Evolutionary conservation across 2,888 invertebrate genomes (phyloP).

Genomic region (Sphaeridia pumilis): DNA sequence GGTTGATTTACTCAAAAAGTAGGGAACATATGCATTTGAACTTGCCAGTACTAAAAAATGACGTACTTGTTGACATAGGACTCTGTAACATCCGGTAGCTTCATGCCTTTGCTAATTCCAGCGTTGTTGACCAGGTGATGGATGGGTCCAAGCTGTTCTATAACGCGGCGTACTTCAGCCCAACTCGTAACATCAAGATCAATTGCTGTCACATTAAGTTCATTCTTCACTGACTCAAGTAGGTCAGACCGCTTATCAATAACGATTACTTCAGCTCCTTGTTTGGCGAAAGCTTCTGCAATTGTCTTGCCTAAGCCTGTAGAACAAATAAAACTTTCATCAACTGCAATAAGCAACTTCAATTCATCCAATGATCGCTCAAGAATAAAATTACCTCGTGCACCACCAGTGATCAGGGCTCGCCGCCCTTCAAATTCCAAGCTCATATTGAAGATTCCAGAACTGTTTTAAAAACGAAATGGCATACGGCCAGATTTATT

Average conservation of each 20-base stretch:
- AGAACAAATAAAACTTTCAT: neutral
- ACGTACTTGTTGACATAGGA: neutral
- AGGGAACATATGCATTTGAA: neutral
- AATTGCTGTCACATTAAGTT: neutral
- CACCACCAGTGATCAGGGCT: conserved; percentile 12
- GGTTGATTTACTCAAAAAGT: no score
- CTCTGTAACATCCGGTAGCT: neutral
- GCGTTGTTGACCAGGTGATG: conserved; percentile 1
- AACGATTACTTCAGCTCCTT: neutral
- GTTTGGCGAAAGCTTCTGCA: neutral
- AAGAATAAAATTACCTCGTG: conserved; percentile 10
- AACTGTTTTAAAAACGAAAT: no score
- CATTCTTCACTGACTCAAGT: neutral
- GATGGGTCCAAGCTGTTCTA: neutral
- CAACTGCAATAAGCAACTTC: no score
- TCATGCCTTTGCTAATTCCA: neutral
- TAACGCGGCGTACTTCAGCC: neutral
- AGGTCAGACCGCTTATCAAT: neutral
- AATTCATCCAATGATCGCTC: no score
- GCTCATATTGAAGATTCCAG: no score
- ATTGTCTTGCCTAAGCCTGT: neutral
- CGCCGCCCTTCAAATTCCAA: conserved; percentile 10
- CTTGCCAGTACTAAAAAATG: no score
- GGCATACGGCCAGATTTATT: no score
- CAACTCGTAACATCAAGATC: neutral